These are phyloP conservation scores for Syngnathus acus DNA, from an alignment of 2,797 vertebrate species.

Conservation along the genomic window DNA sequence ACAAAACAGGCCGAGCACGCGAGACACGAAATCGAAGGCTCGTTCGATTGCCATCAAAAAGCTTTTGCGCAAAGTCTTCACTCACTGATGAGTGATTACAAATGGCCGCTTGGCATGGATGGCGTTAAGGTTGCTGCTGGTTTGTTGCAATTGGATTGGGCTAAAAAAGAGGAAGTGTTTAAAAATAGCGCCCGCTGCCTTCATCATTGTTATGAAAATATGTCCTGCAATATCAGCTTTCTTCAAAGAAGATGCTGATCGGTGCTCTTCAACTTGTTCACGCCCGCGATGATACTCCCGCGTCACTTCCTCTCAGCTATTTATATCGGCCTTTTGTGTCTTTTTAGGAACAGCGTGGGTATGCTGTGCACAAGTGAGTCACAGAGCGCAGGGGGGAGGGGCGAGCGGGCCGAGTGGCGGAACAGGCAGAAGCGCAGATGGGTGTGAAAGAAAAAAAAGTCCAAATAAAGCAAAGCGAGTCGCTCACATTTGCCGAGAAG, in stretches of 20 bases:
- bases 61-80: no score
- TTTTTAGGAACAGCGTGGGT: conserved; percentile 90
- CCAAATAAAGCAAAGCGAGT: conserved; percentile 37
- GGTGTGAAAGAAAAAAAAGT: conserved; percentile 34
- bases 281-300: conserved; percentile 69
- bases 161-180: neutral
- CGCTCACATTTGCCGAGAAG: conserved; percentile 31
- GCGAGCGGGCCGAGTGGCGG: conserved; percentile 37
- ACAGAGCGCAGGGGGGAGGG: conserved; percentile 58
- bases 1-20: no score
- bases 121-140: no score
- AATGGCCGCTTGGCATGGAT: no score
- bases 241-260: neutral
- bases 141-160: neutral
- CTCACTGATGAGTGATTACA: no score
- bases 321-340: conserved; percentile 84
- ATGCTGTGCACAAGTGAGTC: conserved; percentile 80
- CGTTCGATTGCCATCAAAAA: no score
- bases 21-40: no score
- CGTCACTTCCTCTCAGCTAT: conserved; percentile 83
- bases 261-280: neutral
- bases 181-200: neutral
- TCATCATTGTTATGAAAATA: neutral
- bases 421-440: conserved; percentile 36
- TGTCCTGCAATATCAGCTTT: conserved; percentile 12